Evolutionary conservation across 2,888 invertebrate genomes (phyloP), one percentile per base, ranked within the genome.

Genomic region (Drosophila phalerata): DNA sequence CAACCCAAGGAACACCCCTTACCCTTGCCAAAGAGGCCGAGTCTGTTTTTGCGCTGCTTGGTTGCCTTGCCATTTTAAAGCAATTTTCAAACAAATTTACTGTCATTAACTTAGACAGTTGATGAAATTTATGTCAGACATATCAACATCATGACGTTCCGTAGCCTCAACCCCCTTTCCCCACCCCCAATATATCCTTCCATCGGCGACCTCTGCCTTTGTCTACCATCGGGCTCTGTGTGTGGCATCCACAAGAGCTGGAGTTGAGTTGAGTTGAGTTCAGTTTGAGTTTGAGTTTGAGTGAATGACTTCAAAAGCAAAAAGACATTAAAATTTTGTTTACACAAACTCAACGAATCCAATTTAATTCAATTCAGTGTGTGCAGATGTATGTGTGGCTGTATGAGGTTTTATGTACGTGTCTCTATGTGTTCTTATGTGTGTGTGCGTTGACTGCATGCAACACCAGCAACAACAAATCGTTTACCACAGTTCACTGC

Each of bases 271-370:
- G 8, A 25, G 48, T 15, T 48, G 17, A 65, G 81, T 57, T 60
- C 58, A 72, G 73, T 79, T 52, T n/a, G n/a, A n/a, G 3, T 22
- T 22, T 22, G 60, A 80, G 82, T 84, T 84, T 85, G 84, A 85
- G 89, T 85, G 89, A 84, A 87, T 84, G 89, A 89, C 84, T 89
- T 89, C 89, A 85, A 84, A 84, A 84, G 84, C 89, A 85, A 89
- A 84, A 85, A 85, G 84, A 85, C 84, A 85, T 85, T 85, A 85
- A 85, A 80, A 85, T 85, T 89, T 89, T 85, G 84, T 85, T 85
- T 85, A 89, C 84, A 85, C 88, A 85, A 89, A 85, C 84, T 87
- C 89, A 85, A 85, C 89, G 84, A 85, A 85, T 85, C 84, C 84
- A 85, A 85, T 85, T 85, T 85, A 85, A 85, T 89, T 85, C 84